These are phyloP conservation scores for Mimas tiliae DNA, from an alignment of 2,888 invertebrate genomes.

Conservation along the genomic window DNA sequence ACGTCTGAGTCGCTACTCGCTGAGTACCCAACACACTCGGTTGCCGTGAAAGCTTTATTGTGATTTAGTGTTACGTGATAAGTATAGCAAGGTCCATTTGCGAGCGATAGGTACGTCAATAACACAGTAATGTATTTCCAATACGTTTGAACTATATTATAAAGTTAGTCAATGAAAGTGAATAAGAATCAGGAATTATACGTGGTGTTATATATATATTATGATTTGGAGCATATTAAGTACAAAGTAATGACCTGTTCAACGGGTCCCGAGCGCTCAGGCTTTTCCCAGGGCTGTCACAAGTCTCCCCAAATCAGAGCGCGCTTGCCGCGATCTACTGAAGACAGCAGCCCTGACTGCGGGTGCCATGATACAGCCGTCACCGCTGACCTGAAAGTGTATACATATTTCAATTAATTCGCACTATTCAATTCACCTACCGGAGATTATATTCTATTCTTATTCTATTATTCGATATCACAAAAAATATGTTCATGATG, in stretches of 20 bases:
- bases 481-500: neutral
- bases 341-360: constrained; percentile 90
- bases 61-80: constrained; percentile 23
- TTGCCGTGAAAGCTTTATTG: constrained; percentile 25
- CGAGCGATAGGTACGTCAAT: neutral
- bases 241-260: constrained; percentile 43
- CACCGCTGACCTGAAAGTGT: constrained; percentile 89
- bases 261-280: constrained; percentile 45
- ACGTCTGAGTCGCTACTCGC: constrained; percentile 36
- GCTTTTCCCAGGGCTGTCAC: constrained; percentile 74
- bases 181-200: too few species aligned
- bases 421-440: neutral
- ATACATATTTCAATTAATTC: constrained; percentile 18
- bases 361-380: constrained; percentile 96
- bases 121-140: neutral
- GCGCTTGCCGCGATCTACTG: constrained; percentile 93
- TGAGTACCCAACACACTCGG: constrained; percentile 31
- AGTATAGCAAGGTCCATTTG: constrained; percentile 12
- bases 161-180: neutral
- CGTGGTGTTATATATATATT: too few species aligned
- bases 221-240: too few species aligned
- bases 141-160: neutral
- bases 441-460: neutral
- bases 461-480: neutral
- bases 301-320: constrained; percentile 92